Conservation (phyloP, 1,140 invertebrate species). For the Episyrphus balteatus region DNA sequence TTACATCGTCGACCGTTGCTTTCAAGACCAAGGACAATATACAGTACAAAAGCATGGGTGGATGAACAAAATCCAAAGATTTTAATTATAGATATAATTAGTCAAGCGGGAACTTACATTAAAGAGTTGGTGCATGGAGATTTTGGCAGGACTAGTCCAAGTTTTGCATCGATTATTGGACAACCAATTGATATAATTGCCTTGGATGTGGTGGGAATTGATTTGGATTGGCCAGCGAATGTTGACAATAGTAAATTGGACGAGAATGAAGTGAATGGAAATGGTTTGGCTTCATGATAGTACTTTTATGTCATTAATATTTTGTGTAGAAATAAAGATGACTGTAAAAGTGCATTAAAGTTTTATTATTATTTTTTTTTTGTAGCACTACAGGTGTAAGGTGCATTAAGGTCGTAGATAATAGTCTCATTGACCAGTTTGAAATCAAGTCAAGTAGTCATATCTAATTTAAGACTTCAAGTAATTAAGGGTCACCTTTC, state of each 20-base stretch:
- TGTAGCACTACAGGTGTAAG: no score
- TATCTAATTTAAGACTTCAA: no score
- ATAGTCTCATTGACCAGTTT: no score
- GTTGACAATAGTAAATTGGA: conserved; percentile 16
- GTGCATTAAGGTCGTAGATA: no score
- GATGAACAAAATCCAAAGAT: conserved; percentile 40
- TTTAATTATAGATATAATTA: conserved; percentile 60
- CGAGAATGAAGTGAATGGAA: no score
- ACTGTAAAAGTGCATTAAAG: no score
- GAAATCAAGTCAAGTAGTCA: no score
- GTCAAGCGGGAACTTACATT: conserved; percentile 91
- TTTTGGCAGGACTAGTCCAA: conserved; percentile 74
- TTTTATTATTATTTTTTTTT: no score
- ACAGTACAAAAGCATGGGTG: conserved; percentile 44
- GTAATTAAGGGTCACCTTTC: no score
- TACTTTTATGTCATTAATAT: no score
- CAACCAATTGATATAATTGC: conserved; percentile 64
- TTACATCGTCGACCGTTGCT: conserved; percentile 67
- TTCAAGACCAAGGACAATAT: conserved; percentile 49
- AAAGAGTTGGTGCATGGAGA: conserved; percentile 97
- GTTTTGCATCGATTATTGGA: conserved; percentile 41
- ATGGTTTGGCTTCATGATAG: no score
- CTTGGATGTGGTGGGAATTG: conserved; percentile 55
- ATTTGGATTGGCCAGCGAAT: conserved; percentile 52
- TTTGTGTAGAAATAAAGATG: no score